Conservation (phyloP, 2,113 vertebrate species). For the Semnornis frantzii region DNA sequence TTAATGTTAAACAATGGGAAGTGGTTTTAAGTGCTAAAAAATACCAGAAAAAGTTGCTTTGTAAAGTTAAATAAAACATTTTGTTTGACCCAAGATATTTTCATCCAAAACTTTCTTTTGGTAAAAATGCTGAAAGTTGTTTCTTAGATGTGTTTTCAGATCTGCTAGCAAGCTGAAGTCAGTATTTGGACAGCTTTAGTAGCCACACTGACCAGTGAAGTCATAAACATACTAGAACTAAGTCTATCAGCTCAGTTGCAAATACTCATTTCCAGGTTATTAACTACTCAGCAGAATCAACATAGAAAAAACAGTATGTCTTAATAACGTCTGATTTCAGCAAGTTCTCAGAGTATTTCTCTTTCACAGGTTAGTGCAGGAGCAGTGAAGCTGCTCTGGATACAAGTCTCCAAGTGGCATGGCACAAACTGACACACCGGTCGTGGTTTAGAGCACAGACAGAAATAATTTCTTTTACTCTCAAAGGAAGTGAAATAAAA, state of each 20-base stretch:
- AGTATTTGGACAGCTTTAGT: not conserved
- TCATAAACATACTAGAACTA: not conserved
- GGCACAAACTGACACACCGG: not conserved
- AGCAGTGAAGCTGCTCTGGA: not conserved
- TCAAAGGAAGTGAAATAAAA: too few relatives aligned
- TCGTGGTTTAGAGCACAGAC: too few relatives aligned
- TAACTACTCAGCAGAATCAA: not conserved
- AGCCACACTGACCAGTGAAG: not conserved
- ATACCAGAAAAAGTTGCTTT: not conserved
- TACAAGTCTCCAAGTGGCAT: not conserved
- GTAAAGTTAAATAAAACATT: not conserved
- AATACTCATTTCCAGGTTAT: not conserved
- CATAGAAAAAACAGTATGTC: not conserved
- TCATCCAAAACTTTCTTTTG: not conserved
- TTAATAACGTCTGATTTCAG: not conserved
- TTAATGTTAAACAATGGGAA: not conserved
- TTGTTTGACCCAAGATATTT: not conserved
- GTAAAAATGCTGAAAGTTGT: not conserved
- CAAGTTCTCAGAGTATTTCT: not conserved
- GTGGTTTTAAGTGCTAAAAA: not conserved
- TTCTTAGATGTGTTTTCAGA: not conserved
- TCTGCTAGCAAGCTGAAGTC: not conserved
- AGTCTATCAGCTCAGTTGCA: not conserved
- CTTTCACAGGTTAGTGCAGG: not conserved
- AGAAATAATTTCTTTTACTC: too few relatives aligned